These are phyloP conservation scores for Regulus satrapa DNA, from an alignment of 2,113 vertebrate species.

Conservation along the genomic window DNA sequence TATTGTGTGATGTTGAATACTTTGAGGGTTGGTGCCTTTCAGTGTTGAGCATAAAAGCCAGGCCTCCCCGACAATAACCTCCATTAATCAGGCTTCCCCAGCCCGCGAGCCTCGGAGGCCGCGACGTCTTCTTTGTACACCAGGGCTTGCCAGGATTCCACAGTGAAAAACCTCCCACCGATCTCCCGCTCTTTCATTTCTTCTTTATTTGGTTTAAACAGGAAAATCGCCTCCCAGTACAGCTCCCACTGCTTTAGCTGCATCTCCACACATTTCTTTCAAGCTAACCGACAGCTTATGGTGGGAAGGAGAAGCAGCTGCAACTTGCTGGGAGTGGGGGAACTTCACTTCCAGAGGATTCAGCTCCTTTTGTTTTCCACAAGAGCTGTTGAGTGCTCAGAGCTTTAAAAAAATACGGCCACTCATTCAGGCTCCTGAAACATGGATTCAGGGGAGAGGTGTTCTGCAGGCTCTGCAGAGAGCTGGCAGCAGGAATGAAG, in stretches of 20 bases:
- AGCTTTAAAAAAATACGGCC: not conserved
- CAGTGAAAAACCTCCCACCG: not conserved
- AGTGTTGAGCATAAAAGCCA: conserved; percentile 14
- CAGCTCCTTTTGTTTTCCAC: conserved; percentile 18
- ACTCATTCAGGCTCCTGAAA: not conserved
- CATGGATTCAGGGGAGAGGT: not conserved
- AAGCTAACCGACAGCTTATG: not conserved
- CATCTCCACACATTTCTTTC: not conserved
- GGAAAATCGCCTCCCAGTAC: not conserved
- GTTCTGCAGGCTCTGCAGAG: not conserved
- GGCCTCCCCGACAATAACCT: conserved; percentile 36
- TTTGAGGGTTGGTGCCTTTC: conserved; percentile 42
- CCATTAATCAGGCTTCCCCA: conserved; percentile 58
- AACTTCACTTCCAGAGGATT: not conserved
- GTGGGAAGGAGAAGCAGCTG: conserved; percentile 16
- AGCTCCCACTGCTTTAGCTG: not conserved
- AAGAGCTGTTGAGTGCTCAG: not conserved
- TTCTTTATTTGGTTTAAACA: not conserved
- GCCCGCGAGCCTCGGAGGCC: not conserved
- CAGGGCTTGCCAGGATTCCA: not conserved
- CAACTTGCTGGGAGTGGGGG: not conserved
- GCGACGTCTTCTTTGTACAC: not conserved
- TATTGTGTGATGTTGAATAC: conserved; percentile 31
- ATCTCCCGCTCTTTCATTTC: not conserved
- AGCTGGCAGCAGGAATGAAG: not conserved